Base-by-base conservation (phyloP, 2,888 invertebrate species). In the Heliconius cydno region DNA sequence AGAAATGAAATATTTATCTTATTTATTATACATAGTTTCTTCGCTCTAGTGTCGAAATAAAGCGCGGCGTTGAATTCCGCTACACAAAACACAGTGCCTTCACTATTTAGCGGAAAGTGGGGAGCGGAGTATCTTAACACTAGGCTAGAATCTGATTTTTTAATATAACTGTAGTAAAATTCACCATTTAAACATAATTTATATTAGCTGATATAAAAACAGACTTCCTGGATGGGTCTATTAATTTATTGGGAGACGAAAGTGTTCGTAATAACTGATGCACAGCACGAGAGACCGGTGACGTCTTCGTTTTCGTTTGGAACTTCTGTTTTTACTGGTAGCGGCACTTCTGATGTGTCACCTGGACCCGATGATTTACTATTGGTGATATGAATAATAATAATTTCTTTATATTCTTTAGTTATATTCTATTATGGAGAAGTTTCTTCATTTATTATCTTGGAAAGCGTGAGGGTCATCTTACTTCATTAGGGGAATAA, bases 191-290 rank as follows among this genome's bases (percentile, higher is more conserved):
- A 52, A 52, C 5, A 52, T 13, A 15, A 52, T 15, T 19, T 15
- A 15, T 52, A 52, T 5, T n/a, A 10, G 0, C 22, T n/a, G 5
- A n/a, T n/a, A 38, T 68, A 25, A 70, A 41, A 41, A 25, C 79
- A 94, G 94, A 87, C 89, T 63, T 90, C 94, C 0, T 95, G 94
- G 94, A 91, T 95, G 90, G 79, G 88, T 0, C 88, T 90, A 68
- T 86, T 94, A 41, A 92, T 93, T 82, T 92, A 92, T 80, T 92
- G 90, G 91, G 94, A 95, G 86, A 94, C 94, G 22, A 94, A 94
- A 82, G 89, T 93, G 63, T 92, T 91, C 34, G 87, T 92, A 82
- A 90, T 90, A 0, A 87, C 86, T 13, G 87, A 90, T 1, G 92
- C 94, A 0, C 91, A 90, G 34, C 94, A 95, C 79, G 94, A 93